A percentile compares a stretch with the other conserved stretches of the same genome.
Conservation (phyloP, 2,113 vertebrate species). For the Gymnarchus niloticus region DNA sequence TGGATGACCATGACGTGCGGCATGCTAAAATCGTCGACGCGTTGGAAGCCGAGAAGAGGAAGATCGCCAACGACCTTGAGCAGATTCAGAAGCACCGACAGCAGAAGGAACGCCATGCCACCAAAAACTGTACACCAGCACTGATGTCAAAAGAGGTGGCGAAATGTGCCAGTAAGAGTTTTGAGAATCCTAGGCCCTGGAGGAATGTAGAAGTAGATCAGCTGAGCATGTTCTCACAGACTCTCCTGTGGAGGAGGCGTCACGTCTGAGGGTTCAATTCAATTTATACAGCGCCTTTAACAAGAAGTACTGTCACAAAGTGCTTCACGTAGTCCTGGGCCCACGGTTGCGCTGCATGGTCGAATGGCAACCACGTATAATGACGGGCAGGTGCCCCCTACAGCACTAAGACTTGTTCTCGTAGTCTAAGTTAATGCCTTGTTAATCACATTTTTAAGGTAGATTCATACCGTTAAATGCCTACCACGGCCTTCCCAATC, state of each 20-base stretch:
- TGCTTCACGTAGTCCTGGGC: too few relatives aligned
- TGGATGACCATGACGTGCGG: constrained; percentile 76
- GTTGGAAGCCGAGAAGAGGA: constrained; percentile 84
- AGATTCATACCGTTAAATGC: neutral
- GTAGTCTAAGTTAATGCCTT: neutral
- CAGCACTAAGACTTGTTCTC: too few relatives aligned
- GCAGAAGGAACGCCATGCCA: constrained; percentile 43
- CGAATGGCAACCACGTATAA: too few relatives aligned
- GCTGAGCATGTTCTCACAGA: too few relatives aligned
- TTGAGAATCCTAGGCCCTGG: neutral
- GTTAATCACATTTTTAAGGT: neutral
- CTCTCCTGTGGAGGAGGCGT: too few relatives aligned
- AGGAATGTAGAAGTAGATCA: too few relatives aligned
- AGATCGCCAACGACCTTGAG: constrained; percentile 77
- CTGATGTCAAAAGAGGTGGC: neutral
- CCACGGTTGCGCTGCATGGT: too few relatives aligned
- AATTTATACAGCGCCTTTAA: too few relatives aligned
- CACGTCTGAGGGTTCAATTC: too few relatives aligned
- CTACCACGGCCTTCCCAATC: neutral
- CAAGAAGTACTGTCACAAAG: too few relatives aligned
- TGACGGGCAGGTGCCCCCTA: too few relatives aligned
- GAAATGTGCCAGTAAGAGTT: neutral
- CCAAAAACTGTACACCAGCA: constrained; percentile 44
- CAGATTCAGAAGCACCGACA: constrained; percentile 67
- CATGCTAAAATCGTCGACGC: constrained; percentile 84